Base-by-base conservation (phyloP, 2,797 vertebrate species). In the Lerista edwardsae region DNA sequence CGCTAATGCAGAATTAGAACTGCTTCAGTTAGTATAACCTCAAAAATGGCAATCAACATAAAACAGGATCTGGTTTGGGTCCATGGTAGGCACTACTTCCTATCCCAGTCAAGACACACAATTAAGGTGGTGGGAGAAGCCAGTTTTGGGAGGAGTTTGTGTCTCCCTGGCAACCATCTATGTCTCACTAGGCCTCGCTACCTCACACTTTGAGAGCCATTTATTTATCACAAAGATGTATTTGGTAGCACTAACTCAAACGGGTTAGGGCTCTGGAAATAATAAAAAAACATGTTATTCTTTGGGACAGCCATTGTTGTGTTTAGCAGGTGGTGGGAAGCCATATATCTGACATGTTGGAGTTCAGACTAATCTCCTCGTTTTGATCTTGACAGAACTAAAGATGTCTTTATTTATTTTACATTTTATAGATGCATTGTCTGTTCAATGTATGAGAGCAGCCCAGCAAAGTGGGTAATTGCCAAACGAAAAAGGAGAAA, bases 281-380 rank as follows among this genome's bases (percentile, higher is more conserved):
- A 51, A 51, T 15, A 11, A 51, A 51, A 51, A 51, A 51, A 51
- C 12, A 11, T 51, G 47, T 51, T 85, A 59, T 88, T 87, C 36
- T 68, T 86, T 86, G 82, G 88, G 86, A 87, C 91, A 90, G 81
- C 72, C 77, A 31, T 76, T 90, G 83, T 80, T 41, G 51, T 85
- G 12, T 88, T 85, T 79, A 92, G 90, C 86, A 89, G 91, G 91
- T 87, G 90, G 87, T 27, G 75, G 91, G 84, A 90, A 92, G 91
- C 87, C 84, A 84, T 86, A 91, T 78, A 91, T 92, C 90, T 89
- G 90, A 88, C 82, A 85, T 84, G 68, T 77, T 87, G 84, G 85
- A 86, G 86, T 87, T 84, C 83, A 85, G 88, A 82, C 75, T 87
- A 91, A 91, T 92, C 89, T 85, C 78, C 36, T 80, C 69, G 88